Evolutionary conservation across 2,888 invertebrate genomes (phyloP).

Genomic region (Parnassius smintheus): DNA sequence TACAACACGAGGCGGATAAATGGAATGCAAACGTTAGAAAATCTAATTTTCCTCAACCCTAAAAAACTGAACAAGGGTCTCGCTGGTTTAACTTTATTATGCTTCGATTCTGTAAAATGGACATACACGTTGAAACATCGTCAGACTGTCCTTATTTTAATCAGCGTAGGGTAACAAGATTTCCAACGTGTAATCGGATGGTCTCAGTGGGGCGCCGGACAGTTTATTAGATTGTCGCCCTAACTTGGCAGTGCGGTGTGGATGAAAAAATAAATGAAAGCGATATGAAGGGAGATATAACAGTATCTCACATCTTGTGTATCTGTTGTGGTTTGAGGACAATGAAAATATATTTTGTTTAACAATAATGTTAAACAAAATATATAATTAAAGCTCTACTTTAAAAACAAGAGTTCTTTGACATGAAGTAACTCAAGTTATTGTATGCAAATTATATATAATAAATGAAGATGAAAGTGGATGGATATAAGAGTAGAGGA

Average conservation of each 20-base stretch:
- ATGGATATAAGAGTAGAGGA: no score
- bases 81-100: conserved; percentile 48
- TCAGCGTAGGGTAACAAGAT: conserved; percentile 78
- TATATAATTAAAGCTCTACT: no score
- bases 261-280: conserved; percentile 41
- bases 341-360: no score
- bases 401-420: no score
- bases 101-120: conserved; percentile 55
- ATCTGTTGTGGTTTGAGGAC: no score
- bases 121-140: conserved; percentile 45
- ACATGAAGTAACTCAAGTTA: no score
- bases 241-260: conserved; percentile 58
- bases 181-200: conserved; percentile 69
- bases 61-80: conserved; percentile 14
- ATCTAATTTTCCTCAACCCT: conserved; percentile 21
- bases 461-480: no score
- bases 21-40: conserved; percentile 17
- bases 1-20: conserved; percentile 3
- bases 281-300: conserved; percentile 28
- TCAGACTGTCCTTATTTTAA: conserved; percentile 68
- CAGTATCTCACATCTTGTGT: conserved; percentile 6
- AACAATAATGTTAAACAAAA: no score
- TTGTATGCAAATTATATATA: no score
- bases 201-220: conserved; percentile 71
- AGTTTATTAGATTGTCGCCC: conserved; percentile 77